A percentile compares a stretch with the other conserved stretches of the same genome.
These are phyloP conservation scores for Accipiter cooperii DNA, from an alignment of 2,113 vertebrate species.

Conservation along the genomic window DNA sequence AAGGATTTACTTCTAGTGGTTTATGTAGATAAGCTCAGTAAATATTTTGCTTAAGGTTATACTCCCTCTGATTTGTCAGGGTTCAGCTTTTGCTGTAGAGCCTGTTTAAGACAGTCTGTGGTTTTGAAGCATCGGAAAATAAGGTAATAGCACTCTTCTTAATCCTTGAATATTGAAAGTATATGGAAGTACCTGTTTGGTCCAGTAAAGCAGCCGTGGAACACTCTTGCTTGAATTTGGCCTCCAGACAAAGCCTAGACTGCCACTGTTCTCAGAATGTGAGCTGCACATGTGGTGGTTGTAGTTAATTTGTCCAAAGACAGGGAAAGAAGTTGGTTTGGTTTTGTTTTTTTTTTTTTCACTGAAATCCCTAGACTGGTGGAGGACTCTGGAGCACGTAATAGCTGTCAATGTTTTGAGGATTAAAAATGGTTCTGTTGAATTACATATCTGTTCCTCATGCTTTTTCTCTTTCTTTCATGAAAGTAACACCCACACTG, in stretches of 20 bases:
- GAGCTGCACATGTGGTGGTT: not conserved
- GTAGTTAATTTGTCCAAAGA: not conserved
- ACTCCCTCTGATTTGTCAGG: not conserved
- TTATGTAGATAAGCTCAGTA: not conserved
- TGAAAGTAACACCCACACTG: conserved; percentile 24
- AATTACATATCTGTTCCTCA: not conserved
- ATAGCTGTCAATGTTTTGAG: not conserved
- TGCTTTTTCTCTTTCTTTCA: conserved; percentile 18
- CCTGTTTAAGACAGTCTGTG: not conserved
- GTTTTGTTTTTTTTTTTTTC: too few species aligned
- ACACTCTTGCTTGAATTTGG: not conserved
- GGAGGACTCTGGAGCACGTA: not conserved
- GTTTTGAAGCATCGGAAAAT: not conserved
- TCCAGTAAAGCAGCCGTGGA: not conserved
- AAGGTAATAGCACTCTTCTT: not conserved
- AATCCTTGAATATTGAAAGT: not conserved
- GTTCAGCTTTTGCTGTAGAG: not conserved
- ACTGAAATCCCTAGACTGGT: not conserved
- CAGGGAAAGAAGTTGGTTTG: not conserved
- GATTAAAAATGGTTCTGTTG: not conserved
- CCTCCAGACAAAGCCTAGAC: not conserved
- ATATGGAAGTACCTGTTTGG: not conserved
- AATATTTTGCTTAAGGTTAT: conserved; percentile 23
- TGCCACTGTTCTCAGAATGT: not conserved
- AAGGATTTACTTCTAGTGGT: not conserved